A percentile compares a stretch with the other conserved stretches of the same genome.
These are phyloP conservation scores for Philhelius pedissequus DNA, from an alignment of 2,888 invertebrate genomes.

Conservation along the genomic window DNA sequence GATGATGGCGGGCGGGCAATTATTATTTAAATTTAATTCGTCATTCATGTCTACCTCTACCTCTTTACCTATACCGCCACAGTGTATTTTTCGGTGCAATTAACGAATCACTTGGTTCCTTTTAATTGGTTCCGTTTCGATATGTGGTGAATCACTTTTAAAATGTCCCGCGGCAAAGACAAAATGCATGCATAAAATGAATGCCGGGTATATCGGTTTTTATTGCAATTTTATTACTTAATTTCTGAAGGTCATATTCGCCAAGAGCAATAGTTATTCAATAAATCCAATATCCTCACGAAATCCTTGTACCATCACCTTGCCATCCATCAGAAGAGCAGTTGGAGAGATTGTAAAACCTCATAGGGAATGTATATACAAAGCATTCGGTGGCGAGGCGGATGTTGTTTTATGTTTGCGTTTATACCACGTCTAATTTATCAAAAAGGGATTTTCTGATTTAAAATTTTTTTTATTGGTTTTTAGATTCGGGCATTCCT, in stretches of 20 bases:
- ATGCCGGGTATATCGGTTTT: background rate
- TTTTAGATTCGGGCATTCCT: constrained; percentile 86
- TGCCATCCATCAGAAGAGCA: background rate
- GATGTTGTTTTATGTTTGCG: constrained; percentile 9
- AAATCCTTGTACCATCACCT: constrained; percentile 60
- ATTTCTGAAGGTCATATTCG: constrained; percentile 69
- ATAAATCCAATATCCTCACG: constrained; percentile 70
- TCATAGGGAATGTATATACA: background rate
- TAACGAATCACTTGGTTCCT: constrained; percentile 9
- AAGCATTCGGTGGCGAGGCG: background rate
- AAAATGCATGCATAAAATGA: background rate
- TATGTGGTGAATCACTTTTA: constrained; percentile 17
- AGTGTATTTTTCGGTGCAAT: constrained; percentile 23
- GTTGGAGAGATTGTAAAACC: constrained; percentile 9
- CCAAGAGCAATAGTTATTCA: constrained; percentile 65
- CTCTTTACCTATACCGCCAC: background rate
- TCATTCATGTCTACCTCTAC: constrained; percentile 6
- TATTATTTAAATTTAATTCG: constrained; percentile 64
- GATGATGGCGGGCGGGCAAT: constrained; percentile 28
- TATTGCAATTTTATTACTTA: constrained; percentile 71
- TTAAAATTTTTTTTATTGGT: constrained; percentile 30
- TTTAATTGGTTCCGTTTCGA: background rate
- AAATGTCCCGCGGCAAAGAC: background rate
- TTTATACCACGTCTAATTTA: background rate
- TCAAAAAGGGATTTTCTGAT: constrained; percentile 15